Base-by-base conservation (phyloP, 1,140 invertebrate species). In the Calosoma granatense region DNA sequence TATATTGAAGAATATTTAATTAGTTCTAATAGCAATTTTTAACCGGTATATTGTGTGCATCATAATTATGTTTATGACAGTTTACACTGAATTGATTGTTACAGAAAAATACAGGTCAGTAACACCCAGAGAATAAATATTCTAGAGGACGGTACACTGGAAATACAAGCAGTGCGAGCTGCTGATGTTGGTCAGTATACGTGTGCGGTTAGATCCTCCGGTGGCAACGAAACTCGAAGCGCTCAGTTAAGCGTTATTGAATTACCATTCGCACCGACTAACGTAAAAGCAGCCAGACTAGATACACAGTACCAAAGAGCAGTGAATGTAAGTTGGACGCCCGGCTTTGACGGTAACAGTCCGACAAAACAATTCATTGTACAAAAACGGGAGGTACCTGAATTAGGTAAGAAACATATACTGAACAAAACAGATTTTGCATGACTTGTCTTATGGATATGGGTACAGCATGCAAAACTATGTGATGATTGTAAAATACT, bases 271-370 rank as follows among this genome's bases (percentile, higher is more conserved):
- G 82, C 91, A 19, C 95, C 96, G 0, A 88, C 85, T 22, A 89
- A 92, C 65, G 88, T 94, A 1, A 77, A 81, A 62, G 94, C 93
- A 1, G 70, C 75, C 22, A 61, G 91, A 14, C 63, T 88, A 26
- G 67, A 83, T 67, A 69, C 79, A 60, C 63, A 77, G 20, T 64
- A 78, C 51, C 79, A 82, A 61, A 72, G 84, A 51, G 79, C 83
- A 12, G 91, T 98, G 26, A 94, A 96, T 70, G 82, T 99, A 0
- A 86, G 84, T 12, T 99, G 96, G 96, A 87, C 88, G 6, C 87
- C 92, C 0, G 90, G 90, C 11, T 99, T 97, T 73, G 91, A 99
- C 76, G 97, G 97, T 39, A 97, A 98, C 69, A 95, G 92, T 69
- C 90, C 92, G 1, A 90, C 97, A 51, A 81, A 88, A 56, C 93